These are phyloP conservation scores for Aphrophora alni DNA, from an alignment of 2,888 invertebrate species.

Conservation along the genomic window DNA sequence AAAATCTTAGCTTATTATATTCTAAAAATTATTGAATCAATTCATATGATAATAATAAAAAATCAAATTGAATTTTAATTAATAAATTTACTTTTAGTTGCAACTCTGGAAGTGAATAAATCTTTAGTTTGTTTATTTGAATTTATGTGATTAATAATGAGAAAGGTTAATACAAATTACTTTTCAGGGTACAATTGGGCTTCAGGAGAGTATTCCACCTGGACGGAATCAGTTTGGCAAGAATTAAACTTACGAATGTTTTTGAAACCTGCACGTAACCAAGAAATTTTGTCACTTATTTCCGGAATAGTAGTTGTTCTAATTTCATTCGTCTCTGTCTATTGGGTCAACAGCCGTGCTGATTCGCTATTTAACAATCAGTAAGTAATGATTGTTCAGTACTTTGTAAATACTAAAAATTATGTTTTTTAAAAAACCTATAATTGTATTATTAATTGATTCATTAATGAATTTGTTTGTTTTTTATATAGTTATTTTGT, in stretches of 20 bases:
- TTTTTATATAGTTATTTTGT: not conserved
- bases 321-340: slow-evolving; percentile 62
- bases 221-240: slow-evolving; percentile 90
- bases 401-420: too few relatives aligned
- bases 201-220: slow-evolving; percentile 80
- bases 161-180: too few relatives aligned
- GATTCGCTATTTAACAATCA: slow-evolving; percentile 58
- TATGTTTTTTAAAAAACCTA: too few relatives aligned
- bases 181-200: slow-evolving; percentile 74
- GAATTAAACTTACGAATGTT: slow-evolving; percentile 78
- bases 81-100: too few relatives aligned
- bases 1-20: too few relatives aligned
- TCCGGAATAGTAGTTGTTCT: slow-evolving; percentile 61
- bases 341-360: slow-evolving; percentile 61
- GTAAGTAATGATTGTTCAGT: slow-evolving; percentile 31
- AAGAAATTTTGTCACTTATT: slow-evolving; percentile 63
- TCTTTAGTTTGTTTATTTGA: too few relatives aligned
- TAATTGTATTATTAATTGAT: too few relatives aligned
- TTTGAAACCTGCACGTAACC: slow-evolving; percentile 69
- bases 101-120: too few relatives aligned
- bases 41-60: too few relatives aligned
- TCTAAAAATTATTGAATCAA: too few relatives aligned
- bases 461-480: not conserved
- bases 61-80: too few relatives aligned
- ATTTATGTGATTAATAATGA: too few relatives aligned